phyloP scores from a whole-genome alignment of 2,113 vertebrate species.

The Rallus limicola region DNA sequence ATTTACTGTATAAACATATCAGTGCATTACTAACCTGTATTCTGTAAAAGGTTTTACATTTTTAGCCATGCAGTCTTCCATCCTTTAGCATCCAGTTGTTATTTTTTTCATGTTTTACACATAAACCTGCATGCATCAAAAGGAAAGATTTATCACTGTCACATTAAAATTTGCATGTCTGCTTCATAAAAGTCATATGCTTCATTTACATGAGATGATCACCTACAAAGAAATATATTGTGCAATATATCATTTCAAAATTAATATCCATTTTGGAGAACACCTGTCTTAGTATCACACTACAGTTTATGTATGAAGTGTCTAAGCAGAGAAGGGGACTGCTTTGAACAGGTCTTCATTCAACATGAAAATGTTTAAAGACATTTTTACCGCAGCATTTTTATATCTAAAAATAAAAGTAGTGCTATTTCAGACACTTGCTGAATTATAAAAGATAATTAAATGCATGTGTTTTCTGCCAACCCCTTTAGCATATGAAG shows the following conservation, averaged over 20 bases:
- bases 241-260: not conserved
- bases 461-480: conserved; percentile 21
- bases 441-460: not conserved
- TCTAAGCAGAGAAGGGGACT: not conserved
- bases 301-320: not conserved
- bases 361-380: not conserved
- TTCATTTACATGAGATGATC: conserved; percentile 35
- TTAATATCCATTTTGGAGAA: not conserved
- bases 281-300: not conserved
- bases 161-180: conserved; percentile 36
- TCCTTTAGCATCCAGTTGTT: not conserved
- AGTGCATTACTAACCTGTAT: conserved; percentile 7
- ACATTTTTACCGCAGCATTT: not conserved
- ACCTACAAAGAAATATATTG: conserved; percentile 3
- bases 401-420: not conserved
- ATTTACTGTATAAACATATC: not conserved
- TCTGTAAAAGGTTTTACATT: conserved; percentile 9
- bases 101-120: not conserved
- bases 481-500: not conserved
- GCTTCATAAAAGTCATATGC: conserved; percentile 36
- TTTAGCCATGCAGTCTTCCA: not conserved
- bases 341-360: not conserved
- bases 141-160: conserved; percentile 38
- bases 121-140: not conserved
- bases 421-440: not conserved